Conservation (phyloP, 2,113 vertebrate genomes). For the Stigmatopora nigra region DNA sequence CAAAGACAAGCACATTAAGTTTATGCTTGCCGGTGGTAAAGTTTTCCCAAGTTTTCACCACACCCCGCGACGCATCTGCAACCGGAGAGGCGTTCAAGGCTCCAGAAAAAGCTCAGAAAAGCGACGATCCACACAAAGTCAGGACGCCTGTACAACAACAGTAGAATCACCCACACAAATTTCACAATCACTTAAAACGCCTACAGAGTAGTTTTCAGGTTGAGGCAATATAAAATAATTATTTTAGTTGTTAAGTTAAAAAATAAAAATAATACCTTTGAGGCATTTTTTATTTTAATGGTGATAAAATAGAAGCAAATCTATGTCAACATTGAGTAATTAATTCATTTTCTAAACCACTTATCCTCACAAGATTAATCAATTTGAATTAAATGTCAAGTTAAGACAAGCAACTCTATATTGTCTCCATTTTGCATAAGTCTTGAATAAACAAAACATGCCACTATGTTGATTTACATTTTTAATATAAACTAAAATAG, state of each 20-base stretch:
- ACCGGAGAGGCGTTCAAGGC: not conserved
- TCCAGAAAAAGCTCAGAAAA: not conserved
- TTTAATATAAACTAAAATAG: no score
- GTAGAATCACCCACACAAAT: not conserved
- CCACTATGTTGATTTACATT: no score
- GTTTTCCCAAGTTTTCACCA: not conserved
- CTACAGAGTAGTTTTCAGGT: not conserved
- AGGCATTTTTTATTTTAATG: not conserved
- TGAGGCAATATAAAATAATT: not conserved
- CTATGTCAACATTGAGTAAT: no score
- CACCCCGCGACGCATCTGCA: conserved; percentile 5
- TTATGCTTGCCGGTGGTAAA: not conserved
- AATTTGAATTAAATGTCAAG: no score
- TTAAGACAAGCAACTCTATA: no score
- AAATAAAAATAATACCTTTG: not conserved
- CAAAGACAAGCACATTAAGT: not conserved
- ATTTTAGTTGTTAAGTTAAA: not conserved
- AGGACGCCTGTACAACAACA: not conserved
- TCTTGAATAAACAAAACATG: no score
- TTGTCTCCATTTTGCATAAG: no score
- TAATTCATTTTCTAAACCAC: no score
- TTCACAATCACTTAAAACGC: not conserved
- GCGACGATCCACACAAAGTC: not conserved
- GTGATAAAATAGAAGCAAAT: no score
- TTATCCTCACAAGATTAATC: no score